Conservation (phyloP, 2,888 invertebrate genomes). For the Cheiracanthium punctorium region DNA sequence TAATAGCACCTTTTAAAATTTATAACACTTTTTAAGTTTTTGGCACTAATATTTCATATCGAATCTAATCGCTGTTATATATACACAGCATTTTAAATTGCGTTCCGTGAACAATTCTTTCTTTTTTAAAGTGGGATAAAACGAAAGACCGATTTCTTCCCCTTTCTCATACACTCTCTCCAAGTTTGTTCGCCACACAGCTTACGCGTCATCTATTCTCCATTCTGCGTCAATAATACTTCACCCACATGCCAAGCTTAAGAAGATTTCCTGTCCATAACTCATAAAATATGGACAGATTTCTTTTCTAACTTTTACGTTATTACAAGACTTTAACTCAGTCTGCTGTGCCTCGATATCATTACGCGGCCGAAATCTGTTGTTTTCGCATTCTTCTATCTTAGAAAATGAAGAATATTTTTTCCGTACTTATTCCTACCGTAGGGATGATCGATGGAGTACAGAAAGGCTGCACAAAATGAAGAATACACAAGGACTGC, state of each 20-base stretch:
- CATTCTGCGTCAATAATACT: conserved; percentile 45
- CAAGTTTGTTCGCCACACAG: conserved; percentile 19
- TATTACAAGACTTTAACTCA: background rate
- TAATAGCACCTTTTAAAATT: no score
- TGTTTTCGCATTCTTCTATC: background rate
- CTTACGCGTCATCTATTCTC: conserved; percentile 40
- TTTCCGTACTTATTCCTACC: no score
- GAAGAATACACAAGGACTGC: no score
- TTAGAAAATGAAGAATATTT: background rate
- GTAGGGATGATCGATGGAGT: no score
- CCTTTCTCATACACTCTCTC: background rate
- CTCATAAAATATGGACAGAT: conserved; percentile 35
- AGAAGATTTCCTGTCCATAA: conserved; percentile 37
- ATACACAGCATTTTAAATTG: no score
- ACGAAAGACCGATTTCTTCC: no score
- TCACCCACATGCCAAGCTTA: conserved; percentile 24
- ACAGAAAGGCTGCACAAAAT: no score
- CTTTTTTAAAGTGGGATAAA: no score
- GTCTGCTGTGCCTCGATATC: background rate
- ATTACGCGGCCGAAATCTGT: background rate
- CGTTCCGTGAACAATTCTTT: no score
- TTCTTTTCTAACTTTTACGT: background rate
- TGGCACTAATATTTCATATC: no score
- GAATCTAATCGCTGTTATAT: no score
- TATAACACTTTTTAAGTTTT: no score